A percentile compares a stretch with the other conserved stretches of the same genome.
phyloP scores from a whole-genome alignment of 2,888 invertebrate species.

The Troides aeacus region DNA sequence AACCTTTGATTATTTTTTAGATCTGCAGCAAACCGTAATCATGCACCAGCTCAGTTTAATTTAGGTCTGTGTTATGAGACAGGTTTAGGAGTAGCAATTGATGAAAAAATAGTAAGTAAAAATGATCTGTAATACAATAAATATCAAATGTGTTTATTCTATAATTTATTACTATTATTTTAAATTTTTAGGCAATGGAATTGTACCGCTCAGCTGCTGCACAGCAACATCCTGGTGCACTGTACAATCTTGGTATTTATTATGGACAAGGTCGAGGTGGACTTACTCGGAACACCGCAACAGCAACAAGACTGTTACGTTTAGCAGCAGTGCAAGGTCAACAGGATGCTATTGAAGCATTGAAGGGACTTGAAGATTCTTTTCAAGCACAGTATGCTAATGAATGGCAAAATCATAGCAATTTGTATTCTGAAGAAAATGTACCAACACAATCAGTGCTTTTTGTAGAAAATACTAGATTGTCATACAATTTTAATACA shows the following conservation, averaged over 20 bases:
- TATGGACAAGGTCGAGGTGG: slow-evolving; percentile 84
- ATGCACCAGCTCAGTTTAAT: slow-evolving; percentile 83
- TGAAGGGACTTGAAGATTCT: slow-evolving; percentile 55
- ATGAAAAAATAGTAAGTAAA: slow-evolving; percentile 77
- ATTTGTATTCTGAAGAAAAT: slow-evolving; percentile 40
- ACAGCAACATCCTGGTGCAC: slow-evolving; percentile 82
- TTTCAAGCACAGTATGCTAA: slow-evolving; percentile 42
- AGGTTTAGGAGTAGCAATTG: slow-evolving; percentile 81
- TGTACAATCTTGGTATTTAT: slow-evolving; percentile 85
- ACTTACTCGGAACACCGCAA: slow-evolving; percentile 67
- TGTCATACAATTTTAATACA: slow-evolving; percentile 43
- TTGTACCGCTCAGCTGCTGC: slow-evolving; percentile 83
- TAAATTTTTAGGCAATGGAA: slow-evolving; percentile 80
- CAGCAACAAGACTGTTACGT: slow-evolving; percentile 75
- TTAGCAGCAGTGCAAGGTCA: slow-evolving; percentile 81
- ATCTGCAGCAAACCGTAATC: slow-evolving; percentile 79
- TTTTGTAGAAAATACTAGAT: slow-evolving; percentile 59
- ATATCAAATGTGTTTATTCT: too few relatives aligned
- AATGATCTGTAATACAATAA: not conserved
- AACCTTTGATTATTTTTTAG: slow-evolving; percentile 38
- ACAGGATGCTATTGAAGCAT: slow-evolving; percentile 76
- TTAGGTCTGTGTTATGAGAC: slow-evolving; percentile 85
- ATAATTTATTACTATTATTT: too few relatives aligned
- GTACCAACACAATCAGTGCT: slow-evolving; percentile 58
- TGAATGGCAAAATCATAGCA: slow-evolving; percentile 43